Percentiles rank a stretch among this genome's conserved stretches.
phyloP scores from a whole-genome alignment of 2,797 vertebrate genomes.

The Chromobotia macracanthus region DNA sequence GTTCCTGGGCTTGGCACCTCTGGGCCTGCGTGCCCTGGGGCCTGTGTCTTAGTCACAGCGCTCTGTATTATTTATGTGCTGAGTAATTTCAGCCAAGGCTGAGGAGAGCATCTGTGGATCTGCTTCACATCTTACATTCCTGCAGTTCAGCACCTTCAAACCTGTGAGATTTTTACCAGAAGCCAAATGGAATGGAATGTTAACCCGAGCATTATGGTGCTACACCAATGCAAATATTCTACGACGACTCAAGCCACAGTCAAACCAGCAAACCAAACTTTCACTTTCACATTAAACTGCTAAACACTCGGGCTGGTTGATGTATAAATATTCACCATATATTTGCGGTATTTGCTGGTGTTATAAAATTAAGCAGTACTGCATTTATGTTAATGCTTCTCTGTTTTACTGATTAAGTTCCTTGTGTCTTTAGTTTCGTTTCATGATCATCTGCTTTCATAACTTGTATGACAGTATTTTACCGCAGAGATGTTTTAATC shows the following conservation, averaged over 20 bases:
- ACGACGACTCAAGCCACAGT: not conserved
- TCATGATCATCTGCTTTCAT: too few relatives aligned
- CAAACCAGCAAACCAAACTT: slow-evolving; percentile 8
- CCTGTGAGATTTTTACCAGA: not conserved
- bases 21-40: slow-evolving; percentile 28
- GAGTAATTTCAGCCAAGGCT: slow-evolving; percentile 59
- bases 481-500: too few relatives aligned
- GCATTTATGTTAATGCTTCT: not conserved
- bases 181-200: slow-evolving; percentile 3
- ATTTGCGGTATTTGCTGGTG: not conserved
- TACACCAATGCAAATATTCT: slow-evolving; percentile 6
- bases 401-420: not conserved
- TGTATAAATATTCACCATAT: not conserved
- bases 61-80: slow-evolving; percentile 68
- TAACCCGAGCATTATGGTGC: not conserved
- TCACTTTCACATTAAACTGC: slow-evolving; percentile 39
- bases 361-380: not conserved
- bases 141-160: slow-evolving; percentile 14
- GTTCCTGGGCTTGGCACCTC: slow-evolving; percentile 54
- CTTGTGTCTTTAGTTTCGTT: not conserved
- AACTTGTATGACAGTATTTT: too few relatives aligned
- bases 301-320: not conserved
- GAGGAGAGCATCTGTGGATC: slow-evolving; percentile 48
- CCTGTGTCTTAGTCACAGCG: slow-evolving; percentile 61
- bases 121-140: slow-evolving; percentile 37